Evolutionary conservation across 2,797 vertebrate species (phyloP).

Genomic region (Rhinella marina): DNA sequence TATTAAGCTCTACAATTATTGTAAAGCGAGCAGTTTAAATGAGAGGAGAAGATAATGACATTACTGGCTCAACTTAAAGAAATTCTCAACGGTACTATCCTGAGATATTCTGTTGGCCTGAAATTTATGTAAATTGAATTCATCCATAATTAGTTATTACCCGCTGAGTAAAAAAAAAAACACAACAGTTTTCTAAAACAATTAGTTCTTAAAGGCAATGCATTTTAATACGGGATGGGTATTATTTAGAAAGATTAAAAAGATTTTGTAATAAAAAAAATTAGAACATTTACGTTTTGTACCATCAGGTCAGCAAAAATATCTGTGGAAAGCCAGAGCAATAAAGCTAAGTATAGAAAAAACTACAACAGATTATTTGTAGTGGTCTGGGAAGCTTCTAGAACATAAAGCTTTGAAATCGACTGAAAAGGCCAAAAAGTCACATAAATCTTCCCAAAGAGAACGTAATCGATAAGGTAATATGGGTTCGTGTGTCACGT

Average conservation of each 20-base stretch:
- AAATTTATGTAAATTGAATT: constrained; percentile 99
- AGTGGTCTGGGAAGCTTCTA: not conserved
- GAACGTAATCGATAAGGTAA: not conserved
- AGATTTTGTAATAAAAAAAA: constrained; percentile 15
- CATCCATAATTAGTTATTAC: constrained; percentile 93
- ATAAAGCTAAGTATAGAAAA: not conserved
- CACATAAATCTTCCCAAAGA: not conserved
- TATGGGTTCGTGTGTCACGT: constrained; percentile 2
- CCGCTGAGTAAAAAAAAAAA: constrained; percentile 80
- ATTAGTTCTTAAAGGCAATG: constrained; percentile 88
- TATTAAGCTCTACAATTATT: constrained; percentile 90
- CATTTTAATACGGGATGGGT: constrained; percentile 90
- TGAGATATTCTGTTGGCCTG: constrained; percentile 90
- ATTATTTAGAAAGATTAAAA: constrained; percentile 67
- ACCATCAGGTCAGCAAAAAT: not conserved
- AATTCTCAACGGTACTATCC: constrained; percentile 92
- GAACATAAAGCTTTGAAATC: not conserved
- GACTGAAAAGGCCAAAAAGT: not conserved
- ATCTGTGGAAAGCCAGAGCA: not conserved
- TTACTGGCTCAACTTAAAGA: constrained; percentile 94
- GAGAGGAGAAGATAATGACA: constrained; percentile 91
- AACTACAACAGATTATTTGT: not conserved
- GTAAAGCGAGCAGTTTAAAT: constrained; percentile 87
- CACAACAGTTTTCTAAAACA: constrained; percentile 84
- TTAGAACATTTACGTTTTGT: not conserved